Evolutionary conservation across 1,140 invertebrate genomes (phyloP), one percentile per base, ranked within the genome.

Genomic region (Drosophila orena): DNA sequence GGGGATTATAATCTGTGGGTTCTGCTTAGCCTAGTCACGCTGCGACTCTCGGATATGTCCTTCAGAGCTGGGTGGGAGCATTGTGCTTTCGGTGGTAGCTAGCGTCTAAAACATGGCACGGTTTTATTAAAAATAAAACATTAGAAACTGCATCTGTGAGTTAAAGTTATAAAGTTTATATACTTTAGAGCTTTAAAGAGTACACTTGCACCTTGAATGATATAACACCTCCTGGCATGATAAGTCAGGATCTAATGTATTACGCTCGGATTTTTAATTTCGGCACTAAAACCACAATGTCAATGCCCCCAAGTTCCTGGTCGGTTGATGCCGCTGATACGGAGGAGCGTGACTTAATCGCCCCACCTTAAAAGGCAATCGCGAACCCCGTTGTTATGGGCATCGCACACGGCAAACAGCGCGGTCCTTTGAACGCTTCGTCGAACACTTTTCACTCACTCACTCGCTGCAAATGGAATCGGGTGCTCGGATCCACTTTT

Each of bases 311-410:
- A n/a, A 24, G 17, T 4, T 35, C n/a, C 24, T 59, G 20, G 22
- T 58, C 34, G 34, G 27, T n/a, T 14, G 24, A 47, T 44, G 15
- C n/a, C 15, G 27, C 34, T 35, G n/a, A 15, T 40, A 14, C 44
- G 24, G 35, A 44, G 30, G 42, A 47, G 42, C 35, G 55, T 70
- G 66, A 70, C 65, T 70, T 70, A 55, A 70, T 70, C n/a, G 66
- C 49, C 65, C 64, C 66, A 46, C 65, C 59, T 49, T 35, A 37
- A 49, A n/a, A 17, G 58, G 53, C 30, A 66, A 68, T 81, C 72
- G 69, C 22, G 78, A 44, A 35, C 44, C 24, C 17, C 22, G 43
- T 70, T 69, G 64, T 70, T 56, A 38, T 69, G 50, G 49, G 20
- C 22, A n/a, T 37, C 42, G 42, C 24, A 42, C 70, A 62, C 44